Base-by-base conservation (phyloP, 53 echinoderm and acorn worm species). In the Mesocentrotus franciscanus region DNA sequence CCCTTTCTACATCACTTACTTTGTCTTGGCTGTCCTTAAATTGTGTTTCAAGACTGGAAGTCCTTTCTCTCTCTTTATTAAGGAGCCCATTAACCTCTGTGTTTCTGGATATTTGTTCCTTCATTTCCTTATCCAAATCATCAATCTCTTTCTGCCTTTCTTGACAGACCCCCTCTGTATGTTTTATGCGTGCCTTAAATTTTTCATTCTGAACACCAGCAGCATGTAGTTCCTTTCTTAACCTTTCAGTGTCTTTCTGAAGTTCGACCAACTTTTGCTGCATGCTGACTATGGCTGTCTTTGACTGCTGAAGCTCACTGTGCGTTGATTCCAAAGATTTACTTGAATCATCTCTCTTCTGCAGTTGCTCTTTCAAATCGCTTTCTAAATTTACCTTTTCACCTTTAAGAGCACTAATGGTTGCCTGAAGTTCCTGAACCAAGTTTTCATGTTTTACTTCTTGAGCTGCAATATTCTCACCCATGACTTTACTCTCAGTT, bases 151-250 rank as follows among this genome's bases (percentile, higher is more conserved):
- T 90, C 66, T 94, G 90, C 74, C 94, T 36, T 16, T 96, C 96
- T 64, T 93, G 90, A 95, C 94, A 78, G 24, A 94, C 78, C 1
- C 72, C 90, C 24, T 96, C 96, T 32, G 89, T 90, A 30, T 93
- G 91, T 27, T 79, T 95, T 42, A 95, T 93, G 24, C 84, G 91
- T 26, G 71, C 66, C 70, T 85, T 83, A 0, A 95, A 71, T 83
- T 92, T 92, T 62, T 85, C 95, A 92, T 71, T 92, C 56, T 91
- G 55, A 36, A 95, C 71, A 66, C 95, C 92, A 5, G 95, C 95
- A 60, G 95, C 96, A 56, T 93, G 90, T 24, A 96, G 64, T 78
- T 97, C 96, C 39, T 93, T 94, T 83, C 84, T 95, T 57, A 85
- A 71, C 87, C 93, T 95, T 74, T 96, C 96, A 56, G 97, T 26